Evolutionary conservation across 2,113 vertebrate genomes (phyloP).

Genomic region (Amphiprion percula): DNA sequence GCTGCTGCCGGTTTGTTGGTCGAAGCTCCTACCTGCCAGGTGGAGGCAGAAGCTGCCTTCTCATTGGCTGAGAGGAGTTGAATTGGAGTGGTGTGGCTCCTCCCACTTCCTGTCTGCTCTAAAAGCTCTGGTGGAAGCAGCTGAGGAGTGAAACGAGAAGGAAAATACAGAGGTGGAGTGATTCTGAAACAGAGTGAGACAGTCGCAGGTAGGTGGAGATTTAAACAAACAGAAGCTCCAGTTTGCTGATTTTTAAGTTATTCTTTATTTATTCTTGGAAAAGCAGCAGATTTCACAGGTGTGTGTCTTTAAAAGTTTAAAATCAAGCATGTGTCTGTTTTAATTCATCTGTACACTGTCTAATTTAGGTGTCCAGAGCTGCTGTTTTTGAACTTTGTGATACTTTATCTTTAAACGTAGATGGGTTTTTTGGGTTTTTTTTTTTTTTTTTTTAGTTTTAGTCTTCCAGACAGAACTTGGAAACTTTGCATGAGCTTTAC

Average conservation of each 20-base stretch:
- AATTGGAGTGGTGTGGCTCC: constrained; percentile 34
- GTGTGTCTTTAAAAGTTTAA: too few relatives aligned
- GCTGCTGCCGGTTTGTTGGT: constrained; percentile 40
- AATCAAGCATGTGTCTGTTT: background rate
- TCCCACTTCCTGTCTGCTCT: constrained; percentile 46
- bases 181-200: background rate
- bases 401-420: too few relatives aligned
- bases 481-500: constrained; percentile 56
- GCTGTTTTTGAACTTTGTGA: too few relatives aligned
- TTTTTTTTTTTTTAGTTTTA: background rate
- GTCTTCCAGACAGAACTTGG: too few relatives aligned
- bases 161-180: background rate
- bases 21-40: constrained; percentile 61
- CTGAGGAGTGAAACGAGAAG: constrained; percentile 34
- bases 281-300: too few relatives aligned
- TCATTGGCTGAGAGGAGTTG: constrained; percentile 56
- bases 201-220: constrained; percentile 48
- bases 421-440: background rate
- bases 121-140: constrained; percentile 45
- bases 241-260: too few relatives aligned
- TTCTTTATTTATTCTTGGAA: too few relatives aligned
- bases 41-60: constrained; percentile 44
- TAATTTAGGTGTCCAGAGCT: background rate
- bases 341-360: background rate
- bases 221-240: too few relatives aligned